Percentiles rank a stretch among this genome's conserved stretches.
These are phyloP conservation scores for Climacteris rufus DNA, from an alignment of 2,113 vertebrate species.

Conservation along the genomic window DNA sequence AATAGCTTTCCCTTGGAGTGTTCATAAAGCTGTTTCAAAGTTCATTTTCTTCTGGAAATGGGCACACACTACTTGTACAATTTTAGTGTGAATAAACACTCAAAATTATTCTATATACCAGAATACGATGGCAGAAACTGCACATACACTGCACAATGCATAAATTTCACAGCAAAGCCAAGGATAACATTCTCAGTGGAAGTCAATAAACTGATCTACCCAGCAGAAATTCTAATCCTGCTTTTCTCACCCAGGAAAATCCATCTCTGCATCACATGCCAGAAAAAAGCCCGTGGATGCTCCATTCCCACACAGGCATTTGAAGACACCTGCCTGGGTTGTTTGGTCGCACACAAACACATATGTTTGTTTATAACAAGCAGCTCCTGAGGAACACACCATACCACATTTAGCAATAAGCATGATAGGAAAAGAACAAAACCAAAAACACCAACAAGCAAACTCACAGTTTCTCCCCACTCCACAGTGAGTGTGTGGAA, in stretches of 20 bases:
- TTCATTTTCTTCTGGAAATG: not conserved
- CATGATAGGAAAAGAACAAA: rapidly evolving
- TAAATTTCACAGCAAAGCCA: not conserved
- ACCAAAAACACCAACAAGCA: no score
- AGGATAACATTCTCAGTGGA: not conserved
- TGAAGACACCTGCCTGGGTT: not conserved
- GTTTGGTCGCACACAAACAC: not conserved
- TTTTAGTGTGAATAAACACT: not conserved
- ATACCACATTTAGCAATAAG: not conserved
- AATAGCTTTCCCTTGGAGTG: not conserved
- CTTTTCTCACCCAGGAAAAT: not conserved
- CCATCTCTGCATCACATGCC: not conserved
- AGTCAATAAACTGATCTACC: not conserved
- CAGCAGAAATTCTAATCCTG: not conserved
- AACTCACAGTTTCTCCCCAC: rapidly evolving
- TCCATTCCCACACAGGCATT: rapidly evolving
- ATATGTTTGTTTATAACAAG: not conserved
- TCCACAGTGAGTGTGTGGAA: not conserved
- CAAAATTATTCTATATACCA: not conserved
- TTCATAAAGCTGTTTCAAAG: not conserved
- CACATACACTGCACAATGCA: not conserved
- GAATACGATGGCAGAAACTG: not conserved
- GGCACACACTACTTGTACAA: rapidly evolving
- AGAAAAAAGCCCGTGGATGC: not conserved
- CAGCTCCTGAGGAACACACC: not conserved